phyloP scores from a whole-genome alignment of 2,888 invertebrate species.

The Byasa hedistus region DNA sequence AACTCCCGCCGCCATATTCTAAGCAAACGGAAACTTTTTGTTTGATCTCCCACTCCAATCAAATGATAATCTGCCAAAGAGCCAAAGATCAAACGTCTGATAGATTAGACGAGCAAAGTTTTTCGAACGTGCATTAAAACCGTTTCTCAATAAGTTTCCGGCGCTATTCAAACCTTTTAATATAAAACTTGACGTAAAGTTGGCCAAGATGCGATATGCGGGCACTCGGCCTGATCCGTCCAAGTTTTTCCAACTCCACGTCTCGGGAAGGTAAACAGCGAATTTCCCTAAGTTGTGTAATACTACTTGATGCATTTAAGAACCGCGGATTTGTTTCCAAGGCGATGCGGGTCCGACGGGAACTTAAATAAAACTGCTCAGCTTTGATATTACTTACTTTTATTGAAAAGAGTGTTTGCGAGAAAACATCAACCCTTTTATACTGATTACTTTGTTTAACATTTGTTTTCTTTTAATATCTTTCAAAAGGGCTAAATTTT shows the following conservation, averaged over 20 bases:
- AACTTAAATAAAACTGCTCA: conserved; percentile 22
- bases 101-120: conserved; percentile 27
- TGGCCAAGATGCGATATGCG: conserved; percentile 52
- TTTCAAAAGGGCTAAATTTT: no score
- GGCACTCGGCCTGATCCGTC: conserved; percentile 46
- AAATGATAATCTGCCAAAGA: conserved; percentile 26
- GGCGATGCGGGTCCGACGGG: conserved; percentile 23
- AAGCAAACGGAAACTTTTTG: background rate
- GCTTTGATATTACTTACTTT: background rate
- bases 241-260: conserved; percentile 57
- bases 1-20: background rate
- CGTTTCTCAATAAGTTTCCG: conserved; percentile 38
- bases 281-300: conserved; percentile 38
- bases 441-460: background rate
- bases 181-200: conserved; percentile 58
- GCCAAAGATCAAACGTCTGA: conserved; percentile 23
- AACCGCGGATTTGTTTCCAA: conserved; percentile 14
- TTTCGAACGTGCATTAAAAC: conserved; percentile 36
- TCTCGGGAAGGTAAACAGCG: conserved; percentile 59
- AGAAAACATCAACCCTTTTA: background rate
- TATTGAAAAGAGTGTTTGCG: background rate
- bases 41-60: background rate
- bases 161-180: conserved; percentile 58
- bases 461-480: background rate
- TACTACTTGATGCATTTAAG: conserved; percentile 32